Percentiles rank a stretch among this genome's conserved stretches.
These are phyloP conservation scores for Nannobrachium achirus DNA, from an alignment of 2,113 vertebrate species.

Conservation along the genomic window DNA sequence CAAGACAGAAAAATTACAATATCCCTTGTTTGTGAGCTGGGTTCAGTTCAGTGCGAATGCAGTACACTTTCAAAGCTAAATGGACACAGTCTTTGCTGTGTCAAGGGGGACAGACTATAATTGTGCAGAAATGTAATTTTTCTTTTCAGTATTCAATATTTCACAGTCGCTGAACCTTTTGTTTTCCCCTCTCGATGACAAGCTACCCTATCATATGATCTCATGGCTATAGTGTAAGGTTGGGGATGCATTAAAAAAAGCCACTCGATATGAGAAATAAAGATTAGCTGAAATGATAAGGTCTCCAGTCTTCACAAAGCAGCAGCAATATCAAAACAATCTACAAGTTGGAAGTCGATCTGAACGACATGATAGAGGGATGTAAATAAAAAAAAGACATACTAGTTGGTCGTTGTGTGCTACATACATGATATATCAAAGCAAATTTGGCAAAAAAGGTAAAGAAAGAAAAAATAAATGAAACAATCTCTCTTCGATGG, in stretches of 20 bases:
- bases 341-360: conserved; percentile 4
- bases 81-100: too few relatives aligned
- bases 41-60: conserved; percentile 23
- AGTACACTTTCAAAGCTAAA: conserved; percentile 8
- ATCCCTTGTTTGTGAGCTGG: conserved; percentile 50
- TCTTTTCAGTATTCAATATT: conserved; percentile 3
- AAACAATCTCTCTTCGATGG: conserved; percentile 19
- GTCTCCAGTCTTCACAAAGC: conserved; percentile 50
- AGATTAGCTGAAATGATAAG: not conserved
- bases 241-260: conserved; percentile 6
- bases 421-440: conserved; percentile 27
- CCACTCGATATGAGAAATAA: conserved; percentile 42
- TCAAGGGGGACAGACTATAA: not conserved
- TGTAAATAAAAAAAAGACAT: conserved; percentile 19
- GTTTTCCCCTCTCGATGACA: conserved; percentile 1
- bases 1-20: conserved; percentile 4
- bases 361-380: not conserved
- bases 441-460: conserved; percentile 54
- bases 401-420: conserved; percentile 6
- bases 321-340: conserved; percentile 37
- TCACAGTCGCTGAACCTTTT: conserved; percentile 21
- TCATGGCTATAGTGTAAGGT: not conserved
- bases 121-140: conserved; percentile 12
- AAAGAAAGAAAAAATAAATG: conserved; percentile 1
- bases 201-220: too few relatives aligned